Conservation (phyloP, 2,113 vertebrate species). For the Mirza zaza region DNA sequence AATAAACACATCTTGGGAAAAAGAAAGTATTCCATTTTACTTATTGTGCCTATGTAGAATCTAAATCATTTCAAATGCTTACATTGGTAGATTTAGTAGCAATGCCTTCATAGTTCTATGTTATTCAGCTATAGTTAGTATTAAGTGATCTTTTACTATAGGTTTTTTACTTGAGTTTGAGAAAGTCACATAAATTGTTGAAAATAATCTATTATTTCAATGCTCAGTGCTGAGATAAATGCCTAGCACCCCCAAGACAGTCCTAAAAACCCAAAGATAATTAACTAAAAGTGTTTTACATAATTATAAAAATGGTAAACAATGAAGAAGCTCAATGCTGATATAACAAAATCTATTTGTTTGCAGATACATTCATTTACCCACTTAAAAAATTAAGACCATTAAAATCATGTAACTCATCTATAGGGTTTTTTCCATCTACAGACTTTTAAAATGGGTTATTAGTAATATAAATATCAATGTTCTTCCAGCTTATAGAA, state of each 20-base stretch:
- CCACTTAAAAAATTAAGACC: background rate
- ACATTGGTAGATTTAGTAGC: background rate
- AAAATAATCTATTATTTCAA: constrained; percentile 20
- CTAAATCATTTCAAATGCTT: constrained; percentile 54
- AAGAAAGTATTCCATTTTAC: constrained; percentile 57
- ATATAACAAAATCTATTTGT: background rate
- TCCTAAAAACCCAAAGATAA: background rate
- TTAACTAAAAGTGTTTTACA: background rate
- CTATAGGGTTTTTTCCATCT: background rate
- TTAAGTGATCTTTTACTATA: background rate
- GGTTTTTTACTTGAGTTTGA: constrained; percentile 49
- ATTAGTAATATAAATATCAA: background rate
- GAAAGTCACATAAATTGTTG: constrained; percentile 30
- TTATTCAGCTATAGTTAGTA: background rate
- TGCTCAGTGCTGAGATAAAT: background rate
- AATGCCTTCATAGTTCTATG: background rate
- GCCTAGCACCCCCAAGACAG: background rate
- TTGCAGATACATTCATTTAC: background rate
- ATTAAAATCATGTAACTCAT: constrained; percentile 3
- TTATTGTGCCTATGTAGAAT: constrained; percentile 34
- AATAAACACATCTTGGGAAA: constrained; percentile 35
- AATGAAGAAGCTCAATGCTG: background rate
- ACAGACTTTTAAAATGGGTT: background rate
- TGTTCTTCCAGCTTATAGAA: background rate
- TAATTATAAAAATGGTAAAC: constrained; percentile 50